Conservation (phyloP, 2,113 vertebrate species). For the Tautogolabrus adspersus region DNA sequence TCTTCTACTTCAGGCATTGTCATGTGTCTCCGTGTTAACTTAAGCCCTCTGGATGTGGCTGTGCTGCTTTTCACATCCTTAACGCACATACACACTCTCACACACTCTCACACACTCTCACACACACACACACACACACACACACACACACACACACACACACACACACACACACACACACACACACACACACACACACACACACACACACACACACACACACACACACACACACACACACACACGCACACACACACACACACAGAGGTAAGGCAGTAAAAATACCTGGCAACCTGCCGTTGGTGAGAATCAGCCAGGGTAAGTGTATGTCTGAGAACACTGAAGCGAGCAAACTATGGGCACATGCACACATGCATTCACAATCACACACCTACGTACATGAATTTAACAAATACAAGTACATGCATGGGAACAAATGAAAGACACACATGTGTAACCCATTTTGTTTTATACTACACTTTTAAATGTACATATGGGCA, state of each 20-base stretch:
- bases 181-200: conserved; percentile 13
- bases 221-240: conserved; percentile 9
- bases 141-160: conserved; percentile 9
- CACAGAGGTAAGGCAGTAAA: conserved; percentile 63
- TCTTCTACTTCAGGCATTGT: conserved; percentile 56
- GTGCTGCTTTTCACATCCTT: conserved; percentile 71
- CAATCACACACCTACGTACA: background rate
- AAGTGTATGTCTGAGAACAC: conserved; percentile 63
- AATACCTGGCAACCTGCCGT: conserved; percentile 66
- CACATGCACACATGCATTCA: background rate
- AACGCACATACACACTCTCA: no score
- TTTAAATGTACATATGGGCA: background rate
- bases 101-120: conserved; percentile 1
- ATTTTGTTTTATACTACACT: background rate
- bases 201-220: background rate
- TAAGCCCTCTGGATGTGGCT: conserved; percentile 27
- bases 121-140: background rate
- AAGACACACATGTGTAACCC: background rate
- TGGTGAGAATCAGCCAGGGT: conserved; percentile 54
- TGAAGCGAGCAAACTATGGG: conserved; percentile 40
- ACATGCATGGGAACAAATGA: background rate
- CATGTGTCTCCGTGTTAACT: conserved; percentile 58
- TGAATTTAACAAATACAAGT: background rate
- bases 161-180: conserved; percentile 16
- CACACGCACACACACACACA: conserved; percentile 16